Conservation (phyloP, 2,797 vertebrate genomes). For the Sparus aurata region DNA sequence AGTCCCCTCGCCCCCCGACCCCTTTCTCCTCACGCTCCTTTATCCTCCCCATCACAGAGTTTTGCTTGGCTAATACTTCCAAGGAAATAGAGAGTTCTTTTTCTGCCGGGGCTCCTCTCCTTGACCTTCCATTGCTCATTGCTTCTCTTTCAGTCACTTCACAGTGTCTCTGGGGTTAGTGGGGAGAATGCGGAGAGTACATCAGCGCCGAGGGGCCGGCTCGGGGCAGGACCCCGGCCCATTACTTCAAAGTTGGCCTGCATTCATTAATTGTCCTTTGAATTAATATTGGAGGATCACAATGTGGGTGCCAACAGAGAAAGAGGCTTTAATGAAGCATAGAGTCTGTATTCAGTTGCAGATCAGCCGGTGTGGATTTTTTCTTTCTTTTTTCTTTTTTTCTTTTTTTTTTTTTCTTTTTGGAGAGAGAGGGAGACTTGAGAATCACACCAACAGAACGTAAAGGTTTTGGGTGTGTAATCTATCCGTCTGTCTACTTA, state of each 20-base stretch:
- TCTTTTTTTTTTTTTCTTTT: constrained; percentile 29
- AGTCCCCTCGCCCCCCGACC: constrained; percentile 78
- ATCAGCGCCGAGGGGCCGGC: constrained; percentile 97
- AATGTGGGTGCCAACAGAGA: constrained; percentile 99
- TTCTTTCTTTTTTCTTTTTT: constrained; percentile 53
- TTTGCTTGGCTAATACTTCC: constrained; percentile 99
- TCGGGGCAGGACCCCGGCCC: constrained; percentile 93
- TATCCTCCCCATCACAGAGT: constrained; percentile 89
- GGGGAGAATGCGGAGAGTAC: constrained; percentile 95
- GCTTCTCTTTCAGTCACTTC: constrained; percentile 94
- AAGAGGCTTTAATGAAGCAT: constrained; percentile 99
- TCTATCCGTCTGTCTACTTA: constrained; percentile 45
- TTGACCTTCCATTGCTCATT: constrained; percentile 99
- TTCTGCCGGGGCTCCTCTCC: constrained; percentile 97
- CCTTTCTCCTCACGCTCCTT: constrained; percentile 86
- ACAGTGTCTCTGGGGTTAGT: constrained; percentile 84
- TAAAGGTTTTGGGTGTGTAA: constrained; percentile 41
- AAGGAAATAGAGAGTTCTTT: constrained; percentile 96
- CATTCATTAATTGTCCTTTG: constrained; percentile 99
- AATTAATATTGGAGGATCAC: constrained; percentile 99
- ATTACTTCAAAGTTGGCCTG: constrained; percentile 99
- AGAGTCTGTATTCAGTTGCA: constrained; percentile 99
- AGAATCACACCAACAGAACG: constrained; percentile 56
- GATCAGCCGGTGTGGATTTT: constrained; percentile 89
- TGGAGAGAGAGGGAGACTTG: constrained; percentile 48